Evolutionary conservation across 2,797 vertebrate species (phyloP).

Genomic region (Lepilemur septentrionalis): DNA sequence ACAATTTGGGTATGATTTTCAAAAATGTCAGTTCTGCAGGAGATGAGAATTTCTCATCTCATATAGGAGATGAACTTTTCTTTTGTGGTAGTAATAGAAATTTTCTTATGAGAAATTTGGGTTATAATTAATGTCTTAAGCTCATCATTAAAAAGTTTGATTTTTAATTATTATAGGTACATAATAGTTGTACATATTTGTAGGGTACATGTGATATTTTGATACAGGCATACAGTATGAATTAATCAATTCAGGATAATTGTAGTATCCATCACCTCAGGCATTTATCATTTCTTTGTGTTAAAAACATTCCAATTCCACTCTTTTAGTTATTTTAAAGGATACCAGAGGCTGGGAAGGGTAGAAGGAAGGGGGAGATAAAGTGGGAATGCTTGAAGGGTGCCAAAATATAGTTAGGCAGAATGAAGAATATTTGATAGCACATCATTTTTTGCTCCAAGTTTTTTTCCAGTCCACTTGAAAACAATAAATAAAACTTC

Average conservation of each 20-base stretch:
- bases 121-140: neutral
- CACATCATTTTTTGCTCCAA: neutral
- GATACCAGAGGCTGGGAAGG: no score
- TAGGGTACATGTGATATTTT: neutral
- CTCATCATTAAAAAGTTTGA: neutral
- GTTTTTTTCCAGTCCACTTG: neutral
- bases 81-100: neutral
- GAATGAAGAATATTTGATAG: neutral
- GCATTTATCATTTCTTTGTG: neutral
- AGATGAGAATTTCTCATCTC: neutral
- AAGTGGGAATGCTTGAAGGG: neutral
- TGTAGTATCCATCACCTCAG: neutral
- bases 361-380: neutral
- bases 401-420: neutral
- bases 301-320: neutral
- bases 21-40: neutral
- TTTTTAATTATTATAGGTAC: neutral
- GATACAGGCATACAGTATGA: neutral
- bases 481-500: neutral
- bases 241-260: neutral
- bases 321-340: neutral
- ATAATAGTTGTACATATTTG: neutral
- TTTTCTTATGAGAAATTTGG: neutral
- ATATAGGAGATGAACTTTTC: neutral
- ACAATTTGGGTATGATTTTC: neutral